Conservation (phyloP, 2,797 vertebrate genomes). For the Acrocephalus scirpaceus region DNA sequence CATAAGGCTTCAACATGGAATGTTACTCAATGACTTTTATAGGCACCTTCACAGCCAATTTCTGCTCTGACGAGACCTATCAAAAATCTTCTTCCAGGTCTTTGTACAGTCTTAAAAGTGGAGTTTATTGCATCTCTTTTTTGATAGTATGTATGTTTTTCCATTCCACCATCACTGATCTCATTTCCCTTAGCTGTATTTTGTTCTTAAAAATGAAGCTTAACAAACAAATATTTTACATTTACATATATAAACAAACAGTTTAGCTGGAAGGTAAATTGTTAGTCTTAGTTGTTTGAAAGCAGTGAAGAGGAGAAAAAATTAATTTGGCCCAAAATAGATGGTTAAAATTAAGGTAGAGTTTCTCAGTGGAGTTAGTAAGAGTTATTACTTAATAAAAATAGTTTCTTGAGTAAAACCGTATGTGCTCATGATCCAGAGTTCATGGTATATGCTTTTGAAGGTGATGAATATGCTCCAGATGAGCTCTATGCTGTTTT, state of each 20-base stretch:
- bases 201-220: neutral
- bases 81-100: neutral
- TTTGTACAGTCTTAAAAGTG: neutral
- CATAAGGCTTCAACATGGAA: neutral
- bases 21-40: neutral
- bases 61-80: neutral
- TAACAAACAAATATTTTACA: neutral
- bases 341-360: neutral
- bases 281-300: neutral
- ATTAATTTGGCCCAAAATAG: neutral
- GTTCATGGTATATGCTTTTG: neutral
- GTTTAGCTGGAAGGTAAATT: neutral
- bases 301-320: neutral
- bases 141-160: neutral
- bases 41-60: neutral
- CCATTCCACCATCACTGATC: neutral
- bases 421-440: neutral
- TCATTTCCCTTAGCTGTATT: neutral
- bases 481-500: neutral
- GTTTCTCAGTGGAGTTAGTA: neutral
- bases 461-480: neutral
- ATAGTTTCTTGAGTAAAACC: neutral
- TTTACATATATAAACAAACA: neutral
- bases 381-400: neutral
- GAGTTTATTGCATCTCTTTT: neutral